Conservation (phyloP, 2,797 vertebrate species). For the Enteromius anoplus region DNA sequence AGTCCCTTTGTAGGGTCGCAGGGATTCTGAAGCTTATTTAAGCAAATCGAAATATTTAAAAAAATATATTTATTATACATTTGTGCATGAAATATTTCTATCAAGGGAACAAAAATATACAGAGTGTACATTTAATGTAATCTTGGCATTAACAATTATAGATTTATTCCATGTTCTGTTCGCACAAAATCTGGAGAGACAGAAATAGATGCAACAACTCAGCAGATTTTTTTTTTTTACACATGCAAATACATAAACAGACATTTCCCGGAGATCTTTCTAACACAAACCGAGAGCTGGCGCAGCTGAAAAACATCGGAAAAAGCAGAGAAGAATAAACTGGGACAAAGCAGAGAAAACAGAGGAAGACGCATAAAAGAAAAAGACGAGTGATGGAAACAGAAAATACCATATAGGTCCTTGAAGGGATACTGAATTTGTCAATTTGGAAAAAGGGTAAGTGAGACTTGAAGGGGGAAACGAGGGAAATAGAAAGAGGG, state of each 20-base stretch:
- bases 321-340: slow-evolving; percentile 9
- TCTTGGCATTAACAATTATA: neutral
- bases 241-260: slow-evolving; percentile 18
- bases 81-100: neutral
- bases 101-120: neutral
- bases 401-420: neutral
- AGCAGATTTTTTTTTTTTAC: neutral
- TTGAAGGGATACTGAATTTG: slow-evolving; percentile 10
- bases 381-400: neutral
- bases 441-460: neutral
- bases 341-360: slow-evolving; percentile 40
- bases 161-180: slow-evolving; percentile 2
- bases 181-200: neutral
- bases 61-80: no score
- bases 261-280: slow-evolving; percentile 26
- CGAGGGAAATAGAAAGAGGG: neutral
- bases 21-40: neutral
- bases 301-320: slow-evolving; percentile 38
- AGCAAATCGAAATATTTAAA: neutral
- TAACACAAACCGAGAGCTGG: slow-evolving; percentile 18
- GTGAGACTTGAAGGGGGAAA: neutral
- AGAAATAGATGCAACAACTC: neutral
- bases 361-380: neutral
- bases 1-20: neutral
- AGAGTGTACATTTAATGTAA: neutral